phyloP scores from a whole-genome alignment of 2,888 invertebrate genomes.

The Boloria euphrosyne region DNA sequence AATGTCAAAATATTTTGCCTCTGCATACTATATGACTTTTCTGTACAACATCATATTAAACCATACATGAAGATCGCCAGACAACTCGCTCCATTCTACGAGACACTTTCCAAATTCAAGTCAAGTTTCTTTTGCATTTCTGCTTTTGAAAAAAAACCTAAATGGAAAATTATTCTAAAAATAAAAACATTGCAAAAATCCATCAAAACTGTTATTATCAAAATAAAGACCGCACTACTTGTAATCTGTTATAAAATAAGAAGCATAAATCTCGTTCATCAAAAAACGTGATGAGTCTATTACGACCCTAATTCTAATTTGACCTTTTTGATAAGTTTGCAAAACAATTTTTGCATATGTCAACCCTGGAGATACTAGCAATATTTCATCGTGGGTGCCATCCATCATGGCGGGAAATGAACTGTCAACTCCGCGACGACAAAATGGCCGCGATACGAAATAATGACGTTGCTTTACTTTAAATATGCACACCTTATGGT shows the following conservation, averaged over 20 bases:
- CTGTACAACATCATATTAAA: no score
- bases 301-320: conserved; percentile 59
- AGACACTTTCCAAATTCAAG: no score
- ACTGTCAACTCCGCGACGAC: conserved; percentile 66
- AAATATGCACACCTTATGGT: conserved; percentile 37
- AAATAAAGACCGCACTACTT: conserved; percentile 16
- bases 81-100: no score
- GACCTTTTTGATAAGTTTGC: conserved; percentile 74
- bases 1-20: no score
- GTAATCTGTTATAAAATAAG: conserved; percentile 16
- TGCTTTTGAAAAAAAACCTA: no score
- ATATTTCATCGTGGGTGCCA: conserved; percentile 69
- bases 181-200: background rate
- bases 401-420: conserved; percentile 79
- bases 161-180: background rate
- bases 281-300: conserved; percentile 62
- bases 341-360: conserved; percentile 82
- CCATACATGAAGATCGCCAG: no score
- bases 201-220: conserved; percentile 3
- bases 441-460: conserved; percentile 68
- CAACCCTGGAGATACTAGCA: conserved; percentile 65
- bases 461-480: conserved; percentile 50
- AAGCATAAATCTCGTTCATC: conserved; percentile 42
- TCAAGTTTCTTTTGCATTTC: no score
- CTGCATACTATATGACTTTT: no score